Evolutionary conservation across 2,113 vertebrate species (phyloP).

Genomic region (Calyptomena viridis): DNA sequence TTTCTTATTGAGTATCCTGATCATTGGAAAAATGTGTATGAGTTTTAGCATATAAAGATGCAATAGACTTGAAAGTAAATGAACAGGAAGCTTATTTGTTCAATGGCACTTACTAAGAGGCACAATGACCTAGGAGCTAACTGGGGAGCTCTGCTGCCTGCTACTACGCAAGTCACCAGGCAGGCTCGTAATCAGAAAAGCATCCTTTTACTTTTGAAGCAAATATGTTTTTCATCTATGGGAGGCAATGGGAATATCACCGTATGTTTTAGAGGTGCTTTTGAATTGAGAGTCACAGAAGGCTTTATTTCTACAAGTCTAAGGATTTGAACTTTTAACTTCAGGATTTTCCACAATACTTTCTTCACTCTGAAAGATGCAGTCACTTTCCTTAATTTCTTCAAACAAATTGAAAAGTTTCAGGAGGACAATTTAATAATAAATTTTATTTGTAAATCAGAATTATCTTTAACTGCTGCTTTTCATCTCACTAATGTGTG

Average conservation of each 20-base stretch:
- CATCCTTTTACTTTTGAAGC: background rate
- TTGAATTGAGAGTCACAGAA: background rate
- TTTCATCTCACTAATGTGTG: conserved; percentile 57
- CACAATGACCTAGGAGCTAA: background rate
- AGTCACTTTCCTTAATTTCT: conserved; percentile 49
- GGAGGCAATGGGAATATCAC: background rate
- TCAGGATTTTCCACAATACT: conserved; percentile 16
- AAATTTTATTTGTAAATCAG: conserved; percentile 53
- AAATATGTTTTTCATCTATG: background rate
- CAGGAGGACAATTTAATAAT: conserved; percentile 48
- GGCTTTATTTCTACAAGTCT: conserved; percentile 16
- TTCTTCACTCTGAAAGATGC: conserved; percentile 38
- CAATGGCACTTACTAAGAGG: background rate
- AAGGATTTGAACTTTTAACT: conserved; percentile 36
- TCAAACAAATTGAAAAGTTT: conserved; percentile 57
- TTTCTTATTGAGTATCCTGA: background rate
- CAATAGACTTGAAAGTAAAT: background rate
- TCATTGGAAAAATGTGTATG: accelerated
- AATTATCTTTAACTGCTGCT: conserved; percentile 48
- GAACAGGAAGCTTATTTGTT: background rate
- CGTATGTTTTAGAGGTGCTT: background rate
- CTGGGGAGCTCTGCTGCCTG: background rate
- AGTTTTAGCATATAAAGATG: background rate
- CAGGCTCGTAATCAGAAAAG: background rate
- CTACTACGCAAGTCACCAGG: background rate